Conservation (phyloP, 2,888 invertebrate genomes). For the Aplocera efformata region DNA sequence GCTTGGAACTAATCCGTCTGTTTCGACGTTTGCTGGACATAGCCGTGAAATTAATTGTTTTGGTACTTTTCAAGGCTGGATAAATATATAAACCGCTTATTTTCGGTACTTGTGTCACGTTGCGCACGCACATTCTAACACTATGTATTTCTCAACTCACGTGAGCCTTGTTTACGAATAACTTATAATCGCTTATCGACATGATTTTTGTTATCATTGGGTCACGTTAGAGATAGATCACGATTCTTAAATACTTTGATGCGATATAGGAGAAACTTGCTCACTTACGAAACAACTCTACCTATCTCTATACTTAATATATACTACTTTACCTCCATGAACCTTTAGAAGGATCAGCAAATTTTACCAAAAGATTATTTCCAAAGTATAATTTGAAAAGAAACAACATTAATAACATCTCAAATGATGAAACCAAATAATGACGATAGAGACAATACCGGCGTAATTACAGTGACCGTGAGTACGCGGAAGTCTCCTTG, state of each 20-base stretch:
- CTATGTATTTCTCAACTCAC: constrained; percentile 43
- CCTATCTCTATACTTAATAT: too few relatives aligned
- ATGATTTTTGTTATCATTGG: constrained; percentile 16
- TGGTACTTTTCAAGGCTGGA: constrained; percentile 37
- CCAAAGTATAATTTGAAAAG: too few relatives aligned
- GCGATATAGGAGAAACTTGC: too few relatives aligned
- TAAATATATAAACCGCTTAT: constrained; percentile 38
- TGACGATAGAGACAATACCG: constrained; percentile 42
- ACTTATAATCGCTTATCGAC: constrained; percentile 25
- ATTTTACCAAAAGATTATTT: too few relatives aligned
- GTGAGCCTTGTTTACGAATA: constrained; percentile 35
- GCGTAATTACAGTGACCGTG: constrained; percentile 57
- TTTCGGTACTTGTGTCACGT: constrained; percentile 42
- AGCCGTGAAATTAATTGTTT: constrained; percentile 16
- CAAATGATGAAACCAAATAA: constrained; percentile 23
- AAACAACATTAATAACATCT: constrained; percentile 19
- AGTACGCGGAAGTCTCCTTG: constrained; percentile 67
- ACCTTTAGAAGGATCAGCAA: too few relatives aligned
- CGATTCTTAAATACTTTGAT: constrained; percentile 10
- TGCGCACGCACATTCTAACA: constrained; percentile 40
- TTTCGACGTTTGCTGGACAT: constrained; percentile 21
- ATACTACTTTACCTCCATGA: too few relatives aligned
- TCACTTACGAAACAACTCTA: too few relatives aligned
- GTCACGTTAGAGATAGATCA: constrained; percentile 41
- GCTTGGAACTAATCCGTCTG: constrained; percentile 29